A percentile compares a stretch with the other conserved stretches of the same genome.
phyloP scores from a whole-genome alignment of 2,113 vertebrate genomes.

The Pedetes capensis region DNA sequence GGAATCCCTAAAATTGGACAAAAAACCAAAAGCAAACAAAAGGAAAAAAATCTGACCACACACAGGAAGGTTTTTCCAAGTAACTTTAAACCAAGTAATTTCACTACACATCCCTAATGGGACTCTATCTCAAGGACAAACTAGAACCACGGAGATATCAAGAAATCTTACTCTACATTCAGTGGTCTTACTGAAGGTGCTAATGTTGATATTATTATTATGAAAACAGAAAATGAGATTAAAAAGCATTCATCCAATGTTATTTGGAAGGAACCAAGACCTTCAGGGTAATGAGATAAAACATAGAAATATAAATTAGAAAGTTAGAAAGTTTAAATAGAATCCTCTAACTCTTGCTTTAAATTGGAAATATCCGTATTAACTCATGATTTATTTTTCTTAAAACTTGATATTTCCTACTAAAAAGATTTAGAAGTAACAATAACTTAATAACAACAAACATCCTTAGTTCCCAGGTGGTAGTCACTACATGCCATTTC shows the following conservation, averaged over 20 bases:
- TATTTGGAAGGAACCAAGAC: neutral
- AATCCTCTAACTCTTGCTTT: neutral
- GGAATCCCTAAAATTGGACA: neutral
- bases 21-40: neutral
- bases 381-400: constrained; percentile 26
- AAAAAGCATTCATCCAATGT: neutral
- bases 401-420: constrained; percentile 23
- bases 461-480: neutral
- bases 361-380: constrained; percentile 18
- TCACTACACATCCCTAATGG: neutral
- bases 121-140: neutral
- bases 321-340: constrained; percentile 26
- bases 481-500: constrained; percentile 38
- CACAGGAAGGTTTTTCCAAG: neutral
- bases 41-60: neutral
- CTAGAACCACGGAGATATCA: neutral
- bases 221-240: neutral
- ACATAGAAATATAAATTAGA: neutral
- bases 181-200: neutral
- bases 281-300: neutral
- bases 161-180: neutral
- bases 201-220: neutral
- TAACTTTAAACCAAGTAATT: neutral
- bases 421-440: constrained; percentile 43
- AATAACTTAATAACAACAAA: constrained; percentile 41